A percentile compares a stretch with the other conserved stretches of the same genome.
Evolutionary conservation across 2,113 vertebrate genomes (phyloP).

Genomic region (Mirounga angustirostris): DNA sequence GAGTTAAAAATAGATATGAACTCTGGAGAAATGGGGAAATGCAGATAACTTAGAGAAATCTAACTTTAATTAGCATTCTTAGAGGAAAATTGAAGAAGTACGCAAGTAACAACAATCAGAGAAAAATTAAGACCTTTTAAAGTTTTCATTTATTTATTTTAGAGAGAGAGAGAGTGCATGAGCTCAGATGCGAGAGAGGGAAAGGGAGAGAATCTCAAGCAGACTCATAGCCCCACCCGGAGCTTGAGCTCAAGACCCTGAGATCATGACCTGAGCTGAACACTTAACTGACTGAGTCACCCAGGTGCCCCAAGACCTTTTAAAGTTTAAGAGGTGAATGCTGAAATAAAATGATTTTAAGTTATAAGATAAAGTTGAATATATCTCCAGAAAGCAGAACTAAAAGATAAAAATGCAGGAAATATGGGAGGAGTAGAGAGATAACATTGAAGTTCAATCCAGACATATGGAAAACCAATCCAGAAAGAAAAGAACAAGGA

Average conservation of each 20-base stretch:
- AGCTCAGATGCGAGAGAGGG: neutral
- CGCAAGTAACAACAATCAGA: neutral
- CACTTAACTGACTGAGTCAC: neutral
- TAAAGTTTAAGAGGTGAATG: neutral
- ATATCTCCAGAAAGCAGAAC: conserved; percentile 15
- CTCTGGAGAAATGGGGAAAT: neutral
- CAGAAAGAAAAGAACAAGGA: neutral
- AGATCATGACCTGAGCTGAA: neutral
- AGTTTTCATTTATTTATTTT: neutral
- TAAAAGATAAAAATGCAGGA: conserved; percentile 37
- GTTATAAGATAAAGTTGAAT: neutral
- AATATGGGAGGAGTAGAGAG: neutral
- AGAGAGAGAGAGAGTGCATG: neutral
- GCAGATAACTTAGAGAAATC: neutral
- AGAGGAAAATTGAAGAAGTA: neutral
- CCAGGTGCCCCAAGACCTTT: neutral
- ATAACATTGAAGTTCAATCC: neutral
- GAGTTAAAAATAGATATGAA: neutral
- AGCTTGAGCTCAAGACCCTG: neutral
- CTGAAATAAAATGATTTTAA: conserved; percentile 25
- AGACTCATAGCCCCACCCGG: neutral
- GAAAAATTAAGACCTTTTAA: neutral
- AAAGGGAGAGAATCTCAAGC: neutral
- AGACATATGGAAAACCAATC: neutral
- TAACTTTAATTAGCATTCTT: neutral